Percentiles rank a stretch among this genome's conserved stretches.
These are phyloP conservation scores for Arbacia lixula DNA, from an alignment of 53 echinoderm and acorn worm species.

Conservation along the genomic window DNA sequence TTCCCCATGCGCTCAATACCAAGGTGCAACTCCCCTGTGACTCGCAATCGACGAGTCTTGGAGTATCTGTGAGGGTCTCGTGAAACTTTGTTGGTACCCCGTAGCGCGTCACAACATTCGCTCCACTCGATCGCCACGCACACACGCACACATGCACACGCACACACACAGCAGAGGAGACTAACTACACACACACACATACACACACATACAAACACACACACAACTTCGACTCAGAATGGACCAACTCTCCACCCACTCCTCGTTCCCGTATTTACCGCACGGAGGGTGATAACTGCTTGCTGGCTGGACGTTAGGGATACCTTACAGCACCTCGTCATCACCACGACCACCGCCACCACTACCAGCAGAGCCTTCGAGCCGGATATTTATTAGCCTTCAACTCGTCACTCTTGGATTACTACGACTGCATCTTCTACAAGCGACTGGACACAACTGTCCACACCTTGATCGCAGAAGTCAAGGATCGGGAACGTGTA, in stretches of 20 bases:
- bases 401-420: constrained; percentile 13
- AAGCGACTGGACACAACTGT: neutral
- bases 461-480: neutral
- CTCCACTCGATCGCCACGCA: constrained; percentile 42
- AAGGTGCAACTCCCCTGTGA: constrained; percentile 4
- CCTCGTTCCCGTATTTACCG: constrained; percentile 3
- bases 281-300: constrained; percentile 6
- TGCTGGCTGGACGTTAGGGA: constrained; percentile 1
- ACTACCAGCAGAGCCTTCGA: too few relatives aligned
- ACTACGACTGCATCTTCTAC: neutral
- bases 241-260: constrained; percentile 21
- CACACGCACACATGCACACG: constrained; percentile 2
- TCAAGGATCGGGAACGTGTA: neutral
- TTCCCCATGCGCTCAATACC: too few relatives aligned
- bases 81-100: constrained; percentile 14
- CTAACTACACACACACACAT: neutral
- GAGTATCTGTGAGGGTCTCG: neutral
- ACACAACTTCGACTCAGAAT: neutral
- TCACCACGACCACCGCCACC: too few relatives aligned
- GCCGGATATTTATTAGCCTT: constrained; percentile 13
- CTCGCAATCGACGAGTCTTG: constrained; percentile 16
- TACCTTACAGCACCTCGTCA: constrained; percentile 23
- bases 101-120: constrained; percentile 7
- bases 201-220: neutral
- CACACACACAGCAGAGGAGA: too few relatives aligned